Evolutionary conservation across 2,888 invertebrate species (phyloP), one percentile per base, ranked within the genome.

Genomic region (Enoplolaimus lenunculus): DNA sequence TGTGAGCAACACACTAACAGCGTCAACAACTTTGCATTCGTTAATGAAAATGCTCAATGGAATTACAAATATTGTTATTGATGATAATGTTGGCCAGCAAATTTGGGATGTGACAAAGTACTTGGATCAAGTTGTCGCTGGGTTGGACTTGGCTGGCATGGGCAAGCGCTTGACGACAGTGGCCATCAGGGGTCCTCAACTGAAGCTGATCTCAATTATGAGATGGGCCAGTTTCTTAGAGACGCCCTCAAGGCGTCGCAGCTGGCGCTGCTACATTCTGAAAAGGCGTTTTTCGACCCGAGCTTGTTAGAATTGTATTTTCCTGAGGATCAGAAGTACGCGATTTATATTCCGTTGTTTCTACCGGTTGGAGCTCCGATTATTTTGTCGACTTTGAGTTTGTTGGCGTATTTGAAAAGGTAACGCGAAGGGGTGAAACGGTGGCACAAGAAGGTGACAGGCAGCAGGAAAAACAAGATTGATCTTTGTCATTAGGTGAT

Each of bases 261-360:
- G 30, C 3, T 35, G 65, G 75, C 75, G n/a, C 71, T 74, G n/a
- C 59, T 65, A 21, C 79, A 78, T 77, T 88, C 92, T 0, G 94
- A 97, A 81, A 87, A 87, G 70, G 92, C 91, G 0, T 95, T 92
- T 81, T 92, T 90, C 80, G 93, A 97, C 83, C 91, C 93, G 1
- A 93, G 93, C 64, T 84, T 98, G 28, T 83, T 98, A 73, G 92
- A 93, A 0, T 84, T 98, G 1, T 98, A 99, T 83, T 98, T 98
- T 81, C 97, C 98, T 0, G 94, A 95, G 81, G 98, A 98, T 84
- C 97, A 98, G 84, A 97, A 97, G 89, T 91, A 82, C 83, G 97
- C 97, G 13, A 93, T 98, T 75, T 97, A 98, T 85, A 92, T 97
- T 83, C 97, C 97, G 0, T 84, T 97, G 73, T 97, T 94, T 82